Conservation (phyloP, 2,888 invertebrate species). For the Drosophila infuscata region DNA sequence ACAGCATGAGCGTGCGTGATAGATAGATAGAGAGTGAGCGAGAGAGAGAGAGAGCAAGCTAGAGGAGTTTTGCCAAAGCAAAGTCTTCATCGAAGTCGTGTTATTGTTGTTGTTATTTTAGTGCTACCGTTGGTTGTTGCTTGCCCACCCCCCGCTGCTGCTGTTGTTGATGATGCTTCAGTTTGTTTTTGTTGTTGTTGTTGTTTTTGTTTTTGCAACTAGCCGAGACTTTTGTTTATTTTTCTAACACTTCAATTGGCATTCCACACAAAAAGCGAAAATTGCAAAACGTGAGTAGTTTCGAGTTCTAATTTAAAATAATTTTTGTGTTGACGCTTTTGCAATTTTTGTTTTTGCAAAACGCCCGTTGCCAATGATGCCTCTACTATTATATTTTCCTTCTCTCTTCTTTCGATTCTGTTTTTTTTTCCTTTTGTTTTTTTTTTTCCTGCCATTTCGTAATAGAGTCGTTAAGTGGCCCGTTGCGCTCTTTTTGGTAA, state of each 20-base stretch:
- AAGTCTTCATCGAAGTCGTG: conserved; percentile 69
- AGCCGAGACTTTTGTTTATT: conserved; percentile 78
- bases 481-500: conserved; percentile 80
- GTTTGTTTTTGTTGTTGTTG: conserved; percentile 52
- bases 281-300: conserved; percentile 82
- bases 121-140: conserved; percentile 72
- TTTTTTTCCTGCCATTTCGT: conserved; percentile 72
- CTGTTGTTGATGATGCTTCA: conserved; percentile 74
- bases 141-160: conserved; percentile 19
- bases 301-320: conserved; percentile 82
- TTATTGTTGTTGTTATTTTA: conserved; percentile 79
- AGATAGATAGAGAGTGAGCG: conserved; percentile 6
- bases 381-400: conserved; percentile 57
- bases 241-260: conserved; percentile 82
- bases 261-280: conserved; percentile 81
- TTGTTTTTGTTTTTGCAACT: conserved; percentile 65
- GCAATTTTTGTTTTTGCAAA: conserved; percentile 65
- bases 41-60: neutral
- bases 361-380: conserved; percentile 61
- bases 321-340: conserved; percentile 82
- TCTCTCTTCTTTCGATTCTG: conserved; percentile 33
- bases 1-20: conserved; percentile 27
- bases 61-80: conserved; percentile 44
- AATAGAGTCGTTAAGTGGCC: conserved; percentile 82
- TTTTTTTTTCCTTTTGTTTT: neutral